Base-by-base conservation (phyloP, 1,140 invertebrate species). In the Ceratoteleas bidentatus region DNA sequence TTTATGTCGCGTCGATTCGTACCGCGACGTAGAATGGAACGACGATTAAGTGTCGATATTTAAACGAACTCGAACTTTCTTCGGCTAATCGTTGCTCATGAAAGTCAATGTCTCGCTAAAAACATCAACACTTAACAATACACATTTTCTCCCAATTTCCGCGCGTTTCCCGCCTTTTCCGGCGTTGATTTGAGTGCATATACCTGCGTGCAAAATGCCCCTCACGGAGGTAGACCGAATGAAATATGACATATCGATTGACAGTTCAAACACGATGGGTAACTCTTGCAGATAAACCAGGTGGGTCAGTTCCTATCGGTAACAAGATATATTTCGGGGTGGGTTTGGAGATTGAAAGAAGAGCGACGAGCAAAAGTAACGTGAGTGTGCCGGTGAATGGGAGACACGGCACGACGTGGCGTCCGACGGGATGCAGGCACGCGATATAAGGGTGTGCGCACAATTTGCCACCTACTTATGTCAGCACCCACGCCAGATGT, bases 401-500 rank as follows among this genome's bases (percentile, higher is more conserved):
- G 33, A 68, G 50, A 77, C 65, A 56, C 33, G 58, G 52, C 13
- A 11, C 36, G 61, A 11, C 13, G 56, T 49, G 45, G 50, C 24
- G 58, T 73, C 43, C 60, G 64, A 79, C 57, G 64, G 58, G 16
- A 75, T 74, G 69, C 66, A 79, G 65, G 64, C 57, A 64, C 58
- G 79, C 45, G 65, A 77, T 58, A 64, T 61, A 70, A 38, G 61
- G 62, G 60, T 72, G 73, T 68, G 75, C 58, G 74, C 61, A 69
- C 86, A 84, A 87, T 85, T 82, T 84, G 86, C 84, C 84, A 69
- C 80, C 69, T 78, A 45, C 68, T 80, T 81, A 69, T 78, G 77
- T 87, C 82, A 72, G 78, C 81, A 85, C 87, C 77, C 73, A 69
- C 76, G 81, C 85, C 87, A 88, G 87, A 86, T 86, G 86, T 86